Evolutionary conservation across 1,140 invertebrate species (phyloP).

Genomic region (Berghia stephanieae): DNA sequence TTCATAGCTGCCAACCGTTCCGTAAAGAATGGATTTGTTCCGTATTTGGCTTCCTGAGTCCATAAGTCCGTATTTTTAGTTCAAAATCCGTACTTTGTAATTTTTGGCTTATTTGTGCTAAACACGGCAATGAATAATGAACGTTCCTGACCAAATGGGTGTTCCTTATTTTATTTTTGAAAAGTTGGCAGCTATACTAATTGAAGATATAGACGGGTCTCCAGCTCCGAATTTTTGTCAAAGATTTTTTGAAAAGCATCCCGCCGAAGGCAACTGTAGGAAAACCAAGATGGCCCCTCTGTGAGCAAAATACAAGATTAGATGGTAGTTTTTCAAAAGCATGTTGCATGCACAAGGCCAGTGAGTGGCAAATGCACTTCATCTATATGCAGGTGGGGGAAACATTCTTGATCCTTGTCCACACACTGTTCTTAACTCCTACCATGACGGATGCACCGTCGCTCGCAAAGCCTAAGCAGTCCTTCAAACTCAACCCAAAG

Average conservation of each 20-base stretch:
- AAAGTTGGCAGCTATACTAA: no score
- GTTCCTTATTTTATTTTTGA: no score
- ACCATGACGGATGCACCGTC: conserved; percentile 11
- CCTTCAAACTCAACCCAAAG: conserved; percentile 6
- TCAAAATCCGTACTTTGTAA: no score
- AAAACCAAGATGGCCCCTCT: conserved; percentile 1
- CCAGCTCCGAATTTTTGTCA: no score
- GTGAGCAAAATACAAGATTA: conserved; percentile 1
- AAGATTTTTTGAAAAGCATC: background rate
- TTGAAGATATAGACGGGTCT: no score
- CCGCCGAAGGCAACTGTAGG: background rate
- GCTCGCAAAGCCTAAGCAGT: conserved; percentile 6
- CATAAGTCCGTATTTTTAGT: no score
- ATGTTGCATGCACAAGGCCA: conserved; percentile 9
- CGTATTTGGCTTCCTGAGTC: no score
- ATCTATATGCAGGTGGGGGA: background rate
- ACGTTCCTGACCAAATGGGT: no score
- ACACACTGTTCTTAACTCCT: conserved; percentile 4
- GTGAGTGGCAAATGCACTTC: conserved; percentile 6
- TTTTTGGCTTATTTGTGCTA: no score
- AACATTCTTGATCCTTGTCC: background rate
- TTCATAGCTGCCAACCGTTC: no score
- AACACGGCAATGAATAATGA: no score
- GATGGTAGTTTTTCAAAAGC: background rate
- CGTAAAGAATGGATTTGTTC: no score